phyloP scores from a whole-genome alignment of 2,113 vertebrate genomes.

The Alosa alosa region DNA sequence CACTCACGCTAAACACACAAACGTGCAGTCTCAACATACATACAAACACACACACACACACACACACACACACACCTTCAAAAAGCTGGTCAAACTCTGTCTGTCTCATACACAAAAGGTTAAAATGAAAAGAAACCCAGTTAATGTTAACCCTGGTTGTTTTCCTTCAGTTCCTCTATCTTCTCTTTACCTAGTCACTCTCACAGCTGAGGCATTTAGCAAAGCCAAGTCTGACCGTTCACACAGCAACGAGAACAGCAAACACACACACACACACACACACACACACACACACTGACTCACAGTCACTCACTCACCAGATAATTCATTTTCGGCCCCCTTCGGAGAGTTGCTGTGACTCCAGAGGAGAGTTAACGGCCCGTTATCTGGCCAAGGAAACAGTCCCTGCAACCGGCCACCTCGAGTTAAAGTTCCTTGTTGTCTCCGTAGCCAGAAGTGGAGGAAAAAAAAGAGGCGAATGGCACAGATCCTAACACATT shows the following conservation, averaged over 20 bases:
- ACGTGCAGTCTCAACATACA: neutral
- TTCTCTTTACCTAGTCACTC: conserved; percentile 26
- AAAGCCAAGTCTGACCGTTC: conserved; percentile 50
- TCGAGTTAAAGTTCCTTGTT: conserved; percentile 42
- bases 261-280: conserved; percentile 35
- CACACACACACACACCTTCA: conserved; percentile 12
- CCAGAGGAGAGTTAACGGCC: conserved; percentile 42
- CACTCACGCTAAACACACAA: neutral
- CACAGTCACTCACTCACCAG: conserved; percentile 56
- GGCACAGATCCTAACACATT: conserved; percentile 50
- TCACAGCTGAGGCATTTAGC: conserved; percentile 54
- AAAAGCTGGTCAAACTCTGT: conserved; percentile 27
- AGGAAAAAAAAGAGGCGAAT: conserved; percentile 11
- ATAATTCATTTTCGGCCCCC: conserved; percentile 62
- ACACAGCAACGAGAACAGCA: conserved; percentile 42
- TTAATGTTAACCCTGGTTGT: conserved; percentile 48
- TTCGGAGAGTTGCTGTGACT: conserved; percentile 44
- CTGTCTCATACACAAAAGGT: conserved; percentile 59
- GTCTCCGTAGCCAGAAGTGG: conserved; percentile 9
- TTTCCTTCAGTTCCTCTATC: neutral
- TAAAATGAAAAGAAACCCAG: conserved; percentile 45
- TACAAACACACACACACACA: conserved; percentile 3
- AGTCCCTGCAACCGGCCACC: conserved; percentile 32
- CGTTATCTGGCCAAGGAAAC: conserved; percentile 35
- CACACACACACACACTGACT: conserved; percentile 12